Conservation (phyloP, 1,140 invertebrate species). For the Heliconius nattereri region DNA sequence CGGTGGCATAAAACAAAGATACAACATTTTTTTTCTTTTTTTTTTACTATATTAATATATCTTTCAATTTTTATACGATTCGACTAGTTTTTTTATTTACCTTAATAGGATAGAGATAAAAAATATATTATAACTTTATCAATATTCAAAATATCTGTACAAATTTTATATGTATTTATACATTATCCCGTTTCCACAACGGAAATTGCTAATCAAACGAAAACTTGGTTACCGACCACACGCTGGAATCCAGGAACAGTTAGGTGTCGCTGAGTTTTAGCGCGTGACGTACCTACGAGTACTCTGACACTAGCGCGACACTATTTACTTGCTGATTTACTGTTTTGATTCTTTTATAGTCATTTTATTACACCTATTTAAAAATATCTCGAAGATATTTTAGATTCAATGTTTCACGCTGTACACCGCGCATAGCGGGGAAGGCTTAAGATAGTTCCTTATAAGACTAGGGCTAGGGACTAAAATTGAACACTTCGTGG, state of each 20-base stretch:
- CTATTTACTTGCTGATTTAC: neutral
- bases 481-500: too few relatives aligned
- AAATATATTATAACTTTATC: too few relatives aligned
- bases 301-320: neutral
- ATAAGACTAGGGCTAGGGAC: too few relatives aligned
- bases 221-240: constrained; percentile 32
- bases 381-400: too few relatives aligned
- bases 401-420: too few relatives aligned
- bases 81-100: too few relatives aligned
- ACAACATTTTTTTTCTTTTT: neutral
- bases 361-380: too few relatives aligned
- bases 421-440: too few relatives aligned
- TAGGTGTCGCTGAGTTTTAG: constrained; percentile 41
- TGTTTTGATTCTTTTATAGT: neutral
- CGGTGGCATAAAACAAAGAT: neutral
- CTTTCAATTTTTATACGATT: too few relatives aligned
- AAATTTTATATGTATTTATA: neutral
- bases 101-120: too few relatives aligned
- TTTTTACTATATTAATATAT: neutral
- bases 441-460: too few relatives aligned
- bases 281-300: constrained; percentile 39
- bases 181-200: constrained; percentile 9
- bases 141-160: too few relatives aligned
- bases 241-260: constrained; percentile 34
- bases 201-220: constrained; percentile 11